Base-by-base conservation (phyloP, 2,113 vertebrate genomes). In the Muntiacus reevesi region DNA sequence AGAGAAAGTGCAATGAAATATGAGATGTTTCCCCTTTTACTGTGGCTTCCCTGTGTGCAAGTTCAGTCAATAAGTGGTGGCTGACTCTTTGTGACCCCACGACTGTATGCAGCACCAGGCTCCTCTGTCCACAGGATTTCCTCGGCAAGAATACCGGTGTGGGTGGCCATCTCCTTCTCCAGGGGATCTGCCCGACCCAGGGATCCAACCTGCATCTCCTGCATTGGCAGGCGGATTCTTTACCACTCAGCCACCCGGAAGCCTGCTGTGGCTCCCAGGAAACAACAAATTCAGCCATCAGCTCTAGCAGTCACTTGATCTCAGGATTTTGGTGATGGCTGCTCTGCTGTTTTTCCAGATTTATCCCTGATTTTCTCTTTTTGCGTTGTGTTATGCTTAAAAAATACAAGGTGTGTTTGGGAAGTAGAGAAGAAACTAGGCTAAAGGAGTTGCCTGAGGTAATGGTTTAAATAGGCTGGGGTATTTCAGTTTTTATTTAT, bases 401-500 rank as follows among this genome's bases (percentile, higher is more conserved):
- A 93, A 47, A 40, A 57, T n/a, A 55, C 55, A 62, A 91, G 30
- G 30, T 47, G 43, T 87, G 55, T 91, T 88, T 21, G 23, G 27
- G 36, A 27, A 93, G 67, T 1, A 6, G 36, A 27, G 59, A n/a
- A 21, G 8, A 45, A 81, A 40, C 15, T 33, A 50, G 57, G 47
- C 52, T 92, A 79, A 5, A n/a, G 45, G 92, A 82, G 62, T 88
- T 54, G 4, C 28, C 57, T 55, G 16, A 90, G 52, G 55, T 54
- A 15, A 83, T 81, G 83, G 52, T 57, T 89, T 52, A 67, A 45
- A 55, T 13, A 79, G 17, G 16, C 36, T 57, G 88, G 52, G 12
- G 36, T 13, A 47, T 88, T 88, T 87, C 76, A n/a, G 36, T 40
- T 64, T 92, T 91, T 19, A 85, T 62, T 87, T 23, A 79, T 36